These are phyloP conservation scores for Pachyramphus minor DNA, from an alignment of 2,113 vertebrate species.

Conservation along the genomic window DNA sequence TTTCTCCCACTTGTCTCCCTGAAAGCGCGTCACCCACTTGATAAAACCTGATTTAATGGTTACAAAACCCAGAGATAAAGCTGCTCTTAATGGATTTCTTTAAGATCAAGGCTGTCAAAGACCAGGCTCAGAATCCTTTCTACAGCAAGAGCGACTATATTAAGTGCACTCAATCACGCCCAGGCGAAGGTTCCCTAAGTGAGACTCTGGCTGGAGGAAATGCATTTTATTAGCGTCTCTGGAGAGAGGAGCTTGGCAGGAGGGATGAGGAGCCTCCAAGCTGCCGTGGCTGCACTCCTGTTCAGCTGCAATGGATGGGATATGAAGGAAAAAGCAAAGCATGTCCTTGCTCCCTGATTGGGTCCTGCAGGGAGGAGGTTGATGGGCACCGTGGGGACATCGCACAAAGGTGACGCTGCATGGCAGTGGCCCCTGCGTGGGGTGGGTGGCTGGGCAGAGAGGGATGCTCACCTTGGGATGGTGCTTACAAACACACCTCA, in stretches of 20 bases:
- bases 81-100: conserved; percentile 25
- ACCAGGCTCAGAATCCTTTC: conserved; percentile 9
- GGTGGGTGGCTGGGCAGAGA: background rate
- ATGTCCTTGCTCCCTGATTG: accelerated
- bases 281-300: background rate
- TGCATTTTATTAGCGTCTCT: background rate
- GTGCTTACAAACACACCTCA: background rate
- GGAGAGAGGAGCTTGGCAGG: background rate
- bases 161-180: conserved; percentile 21
- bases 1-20: background rate
- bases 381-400: background rate
- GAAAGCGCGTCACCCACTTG: background rate
- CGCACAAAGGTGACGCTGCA: accelerated
- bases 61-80: background rate
- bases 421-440: too few relatives aligned
- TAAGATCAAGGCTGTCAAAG: conserved; percentile 30
- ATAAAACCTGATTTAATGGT: background rate
- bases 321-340: background rate
- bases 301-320: background rate
- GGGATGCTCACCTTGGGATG: background rate
- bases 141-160: background rate
- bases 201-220: background rate
- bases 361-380: accelerated
- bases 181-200: background rate
- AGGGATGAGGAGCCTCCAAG: background rate